phyloP scores from a whole-genome alignment of 2,797 vertebrate species.

The Rousettus madagascariensis region DNA sequence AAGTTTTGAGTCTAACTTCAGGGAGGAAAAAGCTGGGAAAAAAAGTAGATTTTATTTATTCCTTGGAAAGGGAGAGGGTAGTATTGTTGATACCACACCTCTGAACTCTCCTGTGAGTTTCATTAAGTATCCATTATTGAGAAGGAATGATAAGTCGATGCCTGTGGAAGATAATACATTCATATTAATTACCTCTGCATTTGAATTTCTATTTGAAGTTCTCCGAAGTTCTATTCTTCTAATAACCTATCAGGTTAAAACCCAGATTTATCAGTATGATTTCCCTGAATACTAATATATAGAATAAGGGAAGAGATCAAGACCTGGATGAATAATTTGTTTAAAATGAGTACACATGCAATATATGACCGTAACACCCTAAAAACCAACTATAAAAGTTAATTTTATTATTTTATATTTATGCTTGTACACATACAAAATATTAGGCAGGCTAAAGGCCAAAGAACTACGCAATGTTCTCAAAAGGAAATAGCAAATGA shows the following conservation, averaged over 20 bases:
- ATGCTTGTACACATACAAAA: neutral
- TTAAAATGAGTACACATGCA: neutral
- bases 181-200: neutral
- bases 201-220: neutral
- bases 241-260: conserved; percentile 23
- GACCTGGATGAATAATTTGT: neutral
- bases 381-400: neutral
- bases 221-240: conserved; percentile 7
- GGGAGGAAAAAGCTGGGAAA: neutral
- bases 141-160: neutral
- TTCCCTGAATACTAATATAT: neutral
- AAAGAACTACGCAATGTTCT: neutral
- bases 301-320: conserved; percentile 7
- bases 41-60: neutral
- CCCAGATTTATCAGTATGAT: neutral
- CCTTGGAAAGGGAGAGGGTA: neutral
- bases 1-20: neutral
- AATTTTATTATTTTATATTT: conserved; percentile 28
- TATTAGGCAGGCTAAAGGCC: neutral
- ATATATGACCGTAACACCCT: neutral
- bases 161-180: neutral
- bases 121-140: neutral
- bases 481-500: neutral
- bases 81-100: neutral
- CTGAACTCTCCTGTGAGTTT: neutral